Evolutionary conservation across 2,888 invertebrate species (phyloP), one percentile per base, ranked within the genome.

Genomic region (Pristionchus mayeri): DNA sequence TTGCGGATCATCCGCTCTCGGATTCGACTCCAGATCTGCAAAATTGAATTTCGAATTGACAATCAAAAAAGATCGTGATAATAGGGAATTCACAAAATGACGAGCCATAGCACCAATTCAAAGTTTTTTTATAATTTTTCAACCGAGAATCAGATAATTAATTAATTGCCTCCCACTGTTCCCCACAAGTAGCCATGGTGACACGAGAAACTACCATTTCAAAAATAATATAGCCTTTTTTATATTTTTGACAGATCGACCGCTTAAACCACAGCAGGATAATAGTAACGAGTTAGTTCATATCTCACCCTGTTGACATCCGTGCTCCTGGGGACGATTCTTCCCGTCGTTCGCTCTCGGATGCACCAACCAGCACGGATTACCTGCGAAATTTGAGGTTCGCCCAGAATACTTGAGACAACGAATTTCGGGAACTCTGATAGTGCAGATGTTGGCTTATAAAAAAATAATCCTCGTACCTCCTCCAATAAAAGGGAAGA

Each of bases 1-100:
- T 27, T n/a, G 21, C 48, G 63, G 6, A 48, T 27, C 63, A 82
- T 60, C 13, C 63, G n/a, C 13, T 40, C 30, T 21, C 54, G 63
- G 44, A 82, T 63, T 2, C 52, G 81, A 48, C 27, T 0, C 81
- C 81, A 82, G 63, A 82, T 60, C 81, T 82, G 63, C 44, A 44
- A 9, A 44, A 44, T 44, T 44, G 44, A 44, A 44, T 54, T 21
- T 54, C n/a, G 54, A 54, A 16, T n/a, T n/a, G n/a, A n/a, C n/a
- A n/a, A n/a, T n/a, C n/a, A n/a, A n/a, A n/a, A n/a, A n/a, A n/a
- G n/a, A n/a, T n/a, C n/a, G n/a, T n/a, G n/a, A n/a, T n/a, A n/a
- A n/a, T n/a, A n/a, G n/a, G n/a, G n/a, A n/a, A n/a, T n/a, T n/a
- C n/a, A n/a, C n/a, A n/a, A n/a, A n/a, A n/a, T n/a, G n/a, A n/a